These are phyloP conservation scores for Amblyjoppa fuscipennis DNA, from an alignment of 2,888 invertebrate genomes.

Conservation along the genomic window DNA sequence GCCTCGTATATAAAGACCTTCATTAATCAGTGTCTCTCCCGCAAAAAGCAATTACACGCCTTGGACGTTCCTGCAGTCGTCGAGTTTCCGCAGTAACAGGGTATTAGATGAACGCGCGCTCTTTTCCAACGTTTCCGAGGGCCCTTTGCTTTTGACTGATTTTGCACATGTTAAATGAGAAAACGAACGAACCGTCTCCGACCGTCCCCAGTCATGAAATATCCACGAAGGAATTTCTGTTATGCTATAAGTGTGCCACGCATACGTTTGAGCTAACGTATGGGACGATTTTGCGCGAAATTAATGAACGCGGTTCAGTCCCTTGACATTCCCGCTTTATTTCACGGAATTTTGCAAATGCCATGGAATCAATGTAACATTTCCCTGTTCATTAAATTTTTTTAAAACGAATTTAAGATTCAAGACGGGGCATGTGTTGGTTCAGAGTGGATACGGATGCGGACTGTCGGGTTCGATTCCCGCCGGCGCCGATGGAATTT, in stretches of 20 bases:
- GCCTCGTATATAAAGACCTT: conserved; percentile 55
- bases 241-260: conserved; percentile 7
- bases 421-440: too few species aligned
- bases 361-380: too few species aligned
- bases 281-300: conserved; percentile 67
- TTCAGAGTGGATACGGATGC: too few species aligned
- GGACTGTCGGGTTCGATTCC: too few species aligned
- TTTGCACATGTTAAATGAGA: conserved; percentile 15
- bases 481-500: too few species aligned
- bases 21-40: conserved; percentile 68
- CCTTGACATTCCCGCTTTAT: conserved; percentile 12
- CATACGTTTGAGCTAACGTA: conserved; percentile 15
- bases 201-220: not conserved
- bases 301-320: conserved; percentile 64
- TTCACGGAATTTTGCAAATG: not conserved
- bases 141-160: conserved; percentile 40
- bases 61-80: conserved; percentile 54
- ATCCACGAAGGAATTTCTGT: conserved; percentile 36
- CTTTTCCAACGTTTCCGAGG: conserved; percentile 37
- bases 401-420: too few species aligned
- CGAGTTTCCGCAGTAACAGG: conserved; percentile 15
- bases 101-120: conserved; percentile 51
- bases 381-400: too few species aligned
- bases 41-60: conserved; percentile 70
- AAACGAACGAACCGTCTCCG: conserved; percentile 24